Conservation (phyloP, 2,113 vertebrate species). For the Podiceps cristatus region DNA sequence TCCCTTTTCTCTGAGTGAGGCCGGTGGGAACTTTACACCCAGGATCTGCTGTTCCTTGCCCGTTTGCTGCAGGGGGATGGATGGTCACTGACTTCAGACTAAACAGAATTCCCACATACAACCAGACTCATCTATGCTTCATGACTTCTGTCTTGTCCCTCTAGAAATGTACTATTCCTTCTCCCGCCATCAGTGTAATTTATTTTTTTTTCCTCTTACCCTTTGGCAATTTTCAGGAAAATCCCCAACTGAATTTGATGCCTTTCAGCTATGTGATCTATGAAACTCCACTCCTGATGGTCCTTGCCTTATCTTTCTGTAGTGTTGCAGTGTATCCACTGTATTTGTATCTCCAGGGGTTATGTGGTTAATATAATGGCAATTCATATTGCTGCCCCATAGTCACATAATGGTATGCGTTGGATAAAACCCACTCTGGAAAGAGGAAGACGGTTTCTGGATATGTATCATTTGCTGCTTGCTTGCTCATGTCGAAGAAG, state of each 20-base stretch:
- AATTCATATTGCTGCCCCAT: neutral
- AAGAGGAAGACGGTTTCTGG: neutral
- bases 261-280: neutral
- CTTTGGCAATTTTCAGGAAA: neutral
- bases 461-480: neutral
- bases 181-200: neutral
- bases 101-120: neutral
- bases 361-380: neutral
- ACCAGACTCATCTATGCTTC: neutral
- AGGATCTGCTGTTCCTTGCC: neutral
- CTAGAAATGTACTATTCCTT: neutral
- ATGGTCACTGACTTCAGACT: neutral
- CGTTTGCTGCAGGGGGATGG: rapidly evolving
- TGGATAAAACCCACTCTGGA: neutral
- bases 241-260: neutral
- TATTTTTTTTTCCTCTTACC: neutral
- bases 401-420: rapidly evolving
- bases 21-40: rapidly evolving
- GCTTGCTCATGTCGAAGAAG: neutral
- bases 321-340: neutral
- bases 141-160: neutral
- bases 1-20: neutral
- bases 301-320: neutral
- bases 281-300: neutral
- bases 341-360: neutral